A percentile compares a stretch with the other conserved stretches of the same genome.
These are phyloP conservation scores for Sebastes fasciatus DNA, from an alignment of 2,113 vertebrate species.

Conservation along the genomic window DNA sequence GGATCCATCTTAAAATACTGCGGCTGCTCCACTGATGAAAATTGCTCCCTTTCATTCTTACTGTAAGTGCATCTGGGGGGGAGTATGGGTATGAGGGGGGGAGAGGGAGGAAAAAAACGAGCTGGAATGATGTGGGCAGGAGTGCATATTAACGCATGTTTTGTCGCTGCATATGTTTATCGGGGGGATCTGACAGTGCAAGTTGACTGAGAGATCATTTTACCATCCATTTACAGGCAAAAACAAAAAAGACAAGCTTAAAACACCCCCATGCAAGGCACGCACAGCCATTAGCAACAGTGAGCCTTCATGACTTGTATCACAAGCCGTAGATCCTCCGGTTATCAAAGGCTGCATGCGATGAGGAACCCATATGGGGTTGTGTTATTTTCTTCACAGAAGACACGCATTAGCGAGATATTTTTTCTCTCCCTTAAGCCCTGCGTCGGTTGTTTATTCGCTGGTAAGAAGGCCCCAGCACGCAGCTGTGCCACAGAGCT, in stretches of 20 bases:
- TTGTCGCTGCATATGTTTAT: slow-evolving; percentile 64
- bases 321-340: slow-evolving; percentile 37
- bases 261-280: slow-evolving; percentile 60
- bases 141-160: slow-evolving; percentile 66
- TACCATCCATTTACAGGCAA: slow-evolving; percentile 53
- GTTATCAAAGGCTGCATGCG: slow-evolving; percentile 55
- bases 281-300: slow-evolving; percentile 48
- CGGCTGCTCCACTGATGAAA: slow-evolving; percentile 72
- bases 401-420: slow-evolving; percentile 51
- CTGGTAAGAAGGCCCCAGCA: slow-evolving; percentile 46
- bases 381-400: slow-evolving; percentile 43
- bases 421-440: slow-evolving; percentile 39
- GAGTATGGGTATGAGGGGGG: not conserved
- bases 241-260: slow-evolving; percentile 36
- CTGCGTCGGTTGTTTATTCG: slow-evolving; percentile 57
- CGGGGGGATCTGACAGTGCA: slow-evolving; percentile 52
- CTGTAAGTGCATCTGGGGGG: slow-evolving; percentile 48
- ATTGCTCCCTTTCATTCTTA: slow-evolving; percentile 73
- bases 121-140: slow-evolving; percentile 72
- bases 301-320: slow-evolving; percentile 51
- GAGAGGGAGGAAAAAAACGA: not conserved
- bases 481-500: slow-evolving; percentile 65
- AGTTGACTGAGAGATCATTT: slow-evolving; percentile 65
- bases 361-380: slow-evolving; percentile 55
- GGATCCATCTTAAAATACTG: slow-evolving; percentile 76